These are phyloP conservation scores for Bambusicola thoracicus DNA, from an alignment of 2,113 vertebrate genomes.

Conservation along the genomic window DNA sequence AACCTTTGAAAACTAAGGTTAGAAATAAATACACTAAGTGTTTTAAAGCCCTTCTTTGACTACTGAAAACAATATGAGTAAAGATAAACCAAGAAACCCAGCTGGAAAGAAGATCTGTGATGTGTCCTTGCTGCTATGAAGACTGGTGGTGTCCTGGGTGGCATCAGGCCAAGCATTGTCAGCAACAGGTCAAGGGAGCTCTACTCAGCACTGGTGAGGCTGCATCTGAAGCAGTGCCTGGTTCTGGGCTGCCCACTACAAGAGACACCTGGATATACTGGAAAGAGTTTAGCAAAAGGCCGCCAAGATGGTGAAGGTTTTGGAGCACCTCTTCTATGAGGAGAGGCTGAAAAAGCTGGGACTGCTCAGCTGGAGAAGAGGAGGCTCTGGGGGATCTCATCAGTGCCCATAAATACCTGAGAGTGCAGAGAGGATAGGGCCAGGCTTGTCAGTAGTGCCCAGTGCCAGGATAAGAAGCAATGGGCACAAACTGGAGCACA, in stretches of 20 bases:
- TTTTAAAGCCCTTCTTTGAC: neutral
- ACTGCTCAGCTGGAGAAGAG: neutral
- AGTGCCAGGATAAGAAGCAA: neutral
- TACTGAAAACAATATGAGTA: neutral
- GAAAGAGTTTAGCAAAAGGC: too few species aligned
- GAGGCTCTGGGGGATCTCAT: neutral
- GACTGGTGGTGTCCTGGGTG: neutral
- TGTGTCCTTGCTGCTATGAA: neutral
- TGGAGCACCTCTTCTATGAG: neutral
- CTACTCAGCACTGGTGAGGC: neutral
- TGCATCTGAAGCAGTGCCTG: too few species aligned
- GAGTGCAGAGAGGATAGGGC: neutral
- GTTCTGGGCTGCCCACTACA: neutral
- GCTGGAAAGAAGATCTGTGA: neutral
- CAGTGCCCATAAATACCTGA: neutral
- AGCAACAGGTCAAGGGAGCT: neutral
- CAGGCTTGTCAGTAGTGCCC: neutral
- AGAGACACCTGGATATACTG: neutral
- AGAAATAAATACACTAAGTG: neutral
- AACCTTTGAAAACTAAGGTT: neutral
- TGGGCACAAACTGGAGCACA: neutral
- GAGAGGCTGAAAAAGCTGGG: neutral
- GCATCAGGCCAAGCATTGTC: neutral
- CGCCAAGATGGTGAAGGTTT: neutral
- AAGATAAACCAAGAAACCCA: neutral